Evolutionary conservation across 2,113 vertebrate genomes (phyloP).

Genomic region (Burhinus bistriatus): DNA sequence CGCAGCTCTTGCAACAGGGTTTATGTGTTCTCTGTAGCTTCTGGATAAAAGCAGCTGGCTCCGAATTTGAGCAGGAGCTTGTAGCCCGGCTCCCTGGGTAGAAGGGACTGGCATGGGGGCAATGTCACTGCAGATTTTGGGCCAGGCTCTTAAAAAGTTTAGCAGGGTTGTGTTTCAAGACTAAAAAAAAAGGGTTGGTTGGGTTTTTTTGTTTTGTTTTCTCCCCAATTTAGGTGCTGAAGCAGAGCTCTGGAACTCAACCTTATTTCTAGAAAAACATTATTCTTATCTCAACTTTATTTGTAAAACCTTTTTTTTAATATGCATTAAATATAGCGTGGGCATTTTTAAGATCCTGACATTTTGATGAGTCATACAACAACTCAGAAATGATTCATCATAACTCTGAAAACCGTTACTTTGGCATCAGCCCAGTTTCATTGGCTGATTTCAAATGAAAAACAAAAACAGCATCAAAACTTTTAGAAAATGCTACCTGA

Average conservation of each 20-base stretch:
- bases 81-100: fast-evolving
- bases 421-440: slow-evolving; percentile 49
- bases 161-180: background rate
- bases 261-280: slow-evolving; percentile 5
- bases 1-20: background rate
- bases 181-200: background rate
- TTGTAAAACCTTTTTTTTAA: background rate
- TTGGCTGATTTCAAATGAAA: slow-evolving; percentile 37
- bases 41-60: background rate
- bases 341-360: slow-evolving; percentile 26
- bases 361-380: slow-evolving; percentile 29
- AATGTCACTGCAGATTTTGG: background rate
- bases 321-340: background rate
- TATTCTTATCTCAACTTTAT: background rate
- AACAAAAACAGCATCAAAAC: slow-evolving; percentile 6
- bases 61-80: background rate
- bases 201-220: background rate
- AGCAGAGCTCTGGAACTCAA: background rate
- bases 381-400: slow-evolving; percentile 63
- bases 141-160: background rate
- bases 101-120: fast-evolving
- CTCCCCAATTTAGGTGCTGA: background rate
- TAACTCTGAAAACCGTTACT: slow-evolving; percentile 52
- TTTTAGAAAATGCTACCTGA: background rate
- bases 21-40: background rate